A percentile compares a stretch with the other conserved stretches of the same genome.
Conservation (phyloP, 2,113 vertebrate genomes). For the Phrynosoma platyrhinos region DNA sequence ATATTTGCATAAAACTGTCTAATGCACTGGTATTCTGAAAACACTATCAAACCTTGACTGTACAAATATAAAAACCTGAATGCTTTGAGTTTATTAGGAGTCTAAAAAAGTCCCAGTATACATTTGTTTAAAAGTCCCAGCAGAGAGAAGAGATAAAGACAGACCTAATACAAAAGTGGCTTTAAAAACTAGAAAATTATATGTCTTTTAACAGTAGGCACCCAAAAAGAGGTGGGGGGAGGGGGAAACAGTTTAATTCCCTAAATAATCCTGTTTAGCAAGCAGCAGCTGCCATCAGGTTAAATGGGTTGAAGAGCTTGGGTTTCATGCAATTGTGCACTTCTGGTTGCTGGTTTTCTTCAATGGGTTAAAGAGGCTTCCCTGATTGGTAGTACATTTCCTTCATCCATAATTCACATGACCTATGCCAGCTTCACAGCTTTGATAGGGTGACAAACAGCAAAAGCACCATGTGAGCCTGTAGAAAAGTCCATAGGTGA, state of each 20-base stretch:
- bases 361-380: slow-evolving; percentile 24
- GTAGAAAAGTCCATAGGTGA: background rate
- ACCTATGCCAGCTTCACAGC: slow-evolving; percentile 3
- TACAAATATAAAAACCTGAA: slow-evolving; percentile 29
- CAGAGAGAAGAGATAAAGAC: background rate
- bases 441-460: background rate
- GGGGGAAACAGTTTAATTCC: background rate
- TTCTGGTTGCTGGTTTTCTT: slow-evolving; percentile 44
- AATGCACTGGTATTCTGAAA: slow-evolving; percentile 14
- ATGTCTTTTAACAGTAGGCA: slow-evolving; percentile 31
- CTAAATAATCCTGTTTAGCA: slow-evolving; percentile 15
- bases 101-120: slow-evolving; percentile 1
- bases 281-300: background rate
- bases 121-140: slow-evolving; percentile 3
- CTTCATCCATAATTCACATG: slow-evolving; percentile 20
- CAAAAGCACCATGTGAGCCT: slow-evolving; percentile 3
- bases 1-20: slow-evolving; percentile 19
- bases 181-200: slow-evolving; percentile 38
- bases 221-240: background rate
- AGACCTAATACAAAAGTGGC: slow-evolving; percentile 23
- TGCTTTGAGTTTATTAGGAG: slow-evolving; percentile 7
- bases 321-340: slow-evolving; percentile 32
- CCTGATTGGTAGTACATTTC: slow-evolving; percentile 30
- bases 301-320: slow-evolving; percentile 15
- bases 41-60: background rate